Percentiles rank a stretch among this genome's conserved stretches.
Conservation (phyloP, 1,140 invertebrate species). For the Drosophila erecta region DNA sequence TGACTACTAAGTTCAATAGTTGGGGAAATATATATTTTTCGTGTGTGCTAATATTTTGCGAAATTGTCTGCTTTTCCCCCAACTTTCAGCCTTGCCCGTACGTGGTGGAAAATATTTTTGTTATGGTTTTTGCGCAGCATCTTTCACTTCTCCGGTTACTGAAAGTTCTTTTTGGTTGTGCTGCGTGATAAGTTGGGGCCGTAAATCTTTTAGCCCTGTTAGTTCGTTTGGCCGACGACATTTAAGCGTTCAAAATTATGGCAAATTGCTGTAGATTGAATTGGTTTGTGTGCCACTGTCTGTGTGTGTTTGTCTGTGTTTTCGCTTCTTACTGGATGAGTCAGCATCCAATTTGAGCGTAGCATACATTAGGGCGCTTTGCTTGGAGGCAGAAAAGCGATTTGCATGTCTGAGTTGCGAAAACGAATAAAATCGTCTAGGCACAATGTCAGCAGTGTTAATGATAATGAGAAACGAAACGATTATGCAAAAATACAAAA, state of each 20-base stretch:
- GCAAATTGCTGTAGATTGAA: constrained; percentile 57
- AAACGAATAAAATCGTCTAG: constrained; percentile 35
- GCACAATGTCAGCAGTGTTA: constrained; percentile 41
- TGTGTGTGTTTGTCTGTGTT: background rate
- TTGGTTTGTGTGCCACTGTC: constrained; percentile 29
- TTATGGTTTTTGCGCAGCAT: constrained; percentile 67
- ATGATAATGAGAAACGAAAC: constrained; percentile 52
- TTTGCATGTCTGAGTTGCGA: constrained; percentile 58
- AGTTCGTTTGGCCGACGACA: constrained; percentile 51
- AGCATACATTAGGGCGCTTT: constrained; percentile 47
- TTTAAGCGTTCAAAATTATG: constrained; percentile 52
- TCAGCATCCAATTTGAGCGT: constrained; percentile 37
- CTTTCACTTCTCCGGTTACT: constrained; percentile 18
- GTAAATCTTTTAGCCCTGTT: constrained; percentile 53
- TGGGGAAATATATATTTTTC: background rate
- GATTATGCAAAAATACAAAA: constrained; percentile 49
- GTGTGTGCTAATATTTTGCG: background rate
- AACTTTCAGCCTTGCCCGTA: constrained; percentile 10
- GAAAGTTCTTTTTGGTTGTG: constrained; percentile 17
- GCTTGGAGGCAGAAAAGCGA: constrained; percentile 14
- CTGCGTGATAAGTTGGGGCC: constrained; percentile 39
- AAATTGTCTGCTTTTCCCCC: background rate
- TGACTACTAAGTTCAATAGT: background rate
- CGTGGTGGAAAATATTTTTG: constrained; percentile 59
- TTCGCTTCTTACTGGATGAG: constrained; percentile 39